Evolutionary conservation across 1,140 invertebrate genomes (phyloP).

Genomic region (Micrasema minimum): DNA sequence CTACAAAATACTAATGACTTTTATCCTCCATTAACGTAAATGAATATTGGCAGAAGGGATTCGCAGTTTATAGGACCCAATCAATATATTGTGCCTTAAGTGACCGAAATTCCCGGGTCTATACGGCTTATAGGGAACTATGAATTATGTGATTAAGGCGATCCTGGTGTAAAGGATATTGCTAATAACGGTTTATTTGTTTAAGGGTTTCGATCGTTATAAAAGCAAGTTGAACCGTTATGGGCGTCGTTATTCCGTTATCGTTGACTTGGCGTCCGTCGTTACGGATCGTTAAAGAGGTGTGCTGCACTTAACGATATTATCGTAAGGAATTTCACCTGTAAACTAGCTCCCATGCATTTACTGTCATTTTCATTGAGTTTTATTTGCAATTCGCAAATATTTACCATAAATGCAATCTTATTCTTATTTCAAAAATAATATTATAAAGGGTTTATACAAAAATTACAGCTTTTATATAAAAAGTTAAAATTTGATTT

Average conservation of each 20-base stretch:
- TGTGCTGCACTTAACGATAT: slow-evolving; percentile 48
- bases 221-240: slow-evolving; percentile 22
- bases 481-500: too few relatives aligned
- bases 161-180: slow-evolving; percentile 2
- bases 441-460: too few relatives aligned
- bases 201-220: slow-evolving; percentile 29
- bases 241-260: slow-evolving; percentile 21
- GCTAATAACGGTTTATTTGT: slow-evolving; percentile 34
- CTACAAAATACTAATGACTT: too few relatives aligned
- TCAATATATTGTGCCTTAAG: not conserved
- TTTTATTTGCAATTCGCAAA: not conserved
- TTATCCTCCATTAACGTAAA: too few relatives aligned
- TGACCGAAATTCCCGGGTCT: slow-evolving; percentile 2
- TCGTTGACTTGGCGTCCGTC: slow-evolving; percentile 28
- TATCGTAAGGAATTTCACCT: slow-evolving; percentile 13
- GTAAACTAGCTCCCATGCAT: slow-evolving; percentile 2
- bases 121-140: slow-evolving; percentile 20
- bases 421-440: too few relatives aligned
- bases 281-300: slow-evolving; percentile 43
- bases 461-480: too few relatives aligned
- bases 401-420: too few relatives aligned
- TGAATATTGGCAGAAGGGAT: too few relatives aligned
- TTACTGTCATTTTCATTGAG: not conserved
- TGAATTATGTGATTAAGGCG: slow-evolving; percentile 22
- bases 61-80: too few relatives aligned